Evolutionary conservation across 2,797 vertebrate species (phyloP).

Genomic region (Pseudomugil tenellus): DNA sequence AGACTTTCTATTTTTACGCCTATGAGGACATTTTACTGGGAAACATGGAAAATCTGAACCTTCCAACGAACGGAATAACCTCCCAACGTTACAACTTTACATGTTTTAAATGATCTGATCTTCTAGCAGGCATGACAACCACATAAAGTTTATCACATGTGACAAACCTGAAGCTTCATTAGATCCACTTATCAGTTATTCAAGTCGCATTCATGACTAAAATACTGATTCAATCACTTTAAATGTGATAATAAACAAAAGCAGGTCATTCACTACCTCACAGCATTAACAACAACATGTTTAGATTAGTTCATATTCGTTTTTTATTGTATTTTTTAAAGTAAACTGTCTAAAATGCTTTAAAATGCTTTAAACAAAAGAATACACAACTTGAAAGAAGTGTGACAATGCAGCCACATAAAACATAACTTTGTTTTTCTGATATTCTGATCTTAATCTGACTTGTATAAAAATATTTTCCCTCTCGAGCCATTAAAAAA

Average conservation of each 20-base stretch:
- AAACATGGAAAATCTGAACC: too few species aligned
- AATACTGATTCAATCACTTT: slow-evolving; percentile 19
- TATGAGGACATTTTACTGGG: neutral
- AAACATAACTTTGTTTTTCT: neutral
- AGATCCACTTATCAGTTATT: slow-evolving; percentile 15
- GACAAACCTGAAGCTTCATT: slow-evolving; percentile 33
- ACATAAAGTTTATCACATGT: slow-evolving; percentile 7
- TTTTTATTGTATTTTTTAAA: neutral
- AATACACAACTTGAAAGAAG: neutral
- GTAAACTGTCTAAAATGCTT: slow-evolving; percentile 1
- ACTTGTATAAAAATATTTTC: neutral
- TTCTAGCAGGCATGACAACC: neutral
- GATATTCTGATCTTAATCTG: neutral
- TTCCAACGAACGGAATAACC: neutral
- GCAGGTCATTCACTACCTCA: neutral
- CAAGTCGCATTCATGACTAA: slow-evolving; percentile 14
- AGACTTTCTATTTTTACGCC: neutral
- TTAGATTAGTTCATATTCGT: neutral
- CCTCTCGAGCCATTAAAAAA: neutral
- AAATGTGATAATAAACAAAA: slow-evolving; percentile 12
- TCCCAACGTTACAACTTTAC: neutral
- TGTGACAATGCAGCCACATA: neutral
- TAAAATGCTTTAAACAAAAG: neutral
- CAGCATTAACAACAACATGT: neutral
- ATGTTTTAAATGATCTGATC: neutral